These are phyloP conservation scores for Hydropsyche tenuis DNA, from an alignment of 1,140 invertebrate genomes.

Conservation along the genomic window DNA sequence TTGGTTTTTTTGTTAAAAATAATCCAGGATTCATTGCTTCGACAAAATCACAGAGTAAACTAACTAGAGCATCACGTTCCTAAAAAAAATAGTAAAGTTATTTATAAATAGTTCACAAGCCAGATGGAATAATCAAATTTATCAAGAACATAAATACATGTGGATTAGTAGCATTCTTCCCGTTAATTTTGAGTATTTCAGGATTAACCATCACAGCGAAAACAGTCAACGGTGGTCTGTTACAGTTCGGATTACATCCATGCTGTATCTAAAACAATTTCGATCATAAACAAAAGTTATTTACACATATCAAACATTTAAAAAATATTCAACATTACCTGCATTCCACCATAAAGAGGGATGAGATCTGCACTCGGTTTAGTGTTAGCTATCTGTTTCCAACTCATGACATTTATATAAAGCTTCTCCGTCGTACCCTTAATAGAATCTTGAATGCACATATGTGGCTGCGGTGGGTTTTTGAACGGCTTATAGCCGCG, in stretches of 20 bases:
- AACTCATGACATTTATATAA: conserved; percentile 75
- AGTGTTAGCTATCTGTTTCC: conserved; percentile 73
- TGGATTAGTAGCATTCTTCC: conserved; percentile 70
- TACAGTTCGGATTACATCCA: conserved; percentile 65
- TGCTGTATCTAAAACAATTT: conserved; percentile 55
- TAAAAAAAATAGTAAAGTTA: conserved; percentile 51
- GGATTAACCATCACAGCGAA: conserved; percentile 77
- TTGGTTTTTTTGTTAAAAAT: conserved; percentile 64
- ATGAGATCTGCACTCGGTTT: conserved; percentile 68
- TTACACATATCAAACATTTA: neutral
- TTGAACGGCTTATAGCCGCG: conserved; percentile 60
- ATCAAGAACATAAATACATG: conserved; percentile 56
- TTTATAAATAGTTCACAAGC: neutral
- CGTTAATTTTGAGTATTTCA: conserved; percentile 69
- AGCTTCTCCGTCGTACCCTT: conserved; percentile 63
- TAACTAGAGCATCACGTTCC: conserved; percentile 70
- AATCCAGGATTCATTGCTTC: conserved; percentile 73
- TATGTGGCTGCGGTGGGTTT: conserved; percentile 76
- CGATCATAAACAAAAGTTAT: too few species aligned
- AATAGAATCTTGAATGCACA: conserved; percentile 74
- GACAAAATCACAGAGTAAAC: conserved; percentile 73
- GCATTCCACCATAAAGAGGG: conserved; percentile 74
- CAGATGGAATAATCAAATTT: neutral
- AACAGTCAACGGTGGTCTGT: conserved; percentile 66
- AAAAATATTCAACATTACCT: conserved; percentile 54